Evolutionary conservation across 2,797 vertebrate genomes (phyloP), one percentile per base, ranked within the genome.

Genomic region (Coendou prehensilis): DNA sequence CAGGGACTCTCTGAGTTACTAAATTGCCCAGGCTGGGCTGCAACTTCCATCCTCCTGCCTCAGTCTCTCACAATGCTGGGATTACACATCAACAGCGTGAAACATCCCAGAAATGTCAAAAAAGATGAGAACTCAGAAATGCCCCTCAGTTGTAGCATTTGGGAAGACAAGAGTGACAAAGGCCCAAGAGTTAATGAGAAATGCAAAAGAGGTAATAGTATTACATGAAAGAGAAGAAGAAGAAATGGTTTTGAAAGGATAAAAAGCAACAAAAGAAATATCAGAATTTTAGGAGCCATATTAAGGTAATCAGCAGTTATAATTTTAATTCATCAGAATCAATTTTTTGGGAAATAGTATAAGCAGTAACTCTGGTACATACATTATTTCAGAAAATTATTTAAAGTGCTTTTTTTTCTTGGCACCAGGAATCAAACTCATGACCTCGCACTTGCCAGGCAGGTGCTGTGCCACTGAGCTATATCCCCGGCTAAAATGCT

Each of bases 361-460:
- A 79, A 87, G n/a, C 8, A 41, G 28, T 64, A 47, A 50, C 4
- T 73, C 28, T 87, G n/a, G 28, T 57, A 89, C 4, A 75, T 54
- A 63, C 33, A 61, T 92, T 82, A 92, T 88, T 92, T 73, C 28
- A 57, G 85, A 67, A 79, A 64, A 73, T 73, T 91, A 26, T 94
- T 89, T 56, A 95, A 45, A 64, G 22, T 59, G 57, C 57, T 9
- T 59, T 59, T 59, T 59, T 41, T 41, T 41, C 2, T 41, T 41
- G 37, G 37, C 37, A 41, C 37, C 37, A 41, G 37, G 37, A 41
- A 41, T 41, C 37, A 41, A 41, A 41, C 37, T 41, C 37, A 41
- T 41, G 37, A 61, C 37, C 37, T 41, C 37, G 37, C 37, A 41
- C 37, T 41, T 41, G 37, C 37, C 37, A 41, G 37, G 37, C 37